phyloP scores from a whole-genome alignment of 2,113 vertebrate species.

The Mixornis gularis region DNA sequence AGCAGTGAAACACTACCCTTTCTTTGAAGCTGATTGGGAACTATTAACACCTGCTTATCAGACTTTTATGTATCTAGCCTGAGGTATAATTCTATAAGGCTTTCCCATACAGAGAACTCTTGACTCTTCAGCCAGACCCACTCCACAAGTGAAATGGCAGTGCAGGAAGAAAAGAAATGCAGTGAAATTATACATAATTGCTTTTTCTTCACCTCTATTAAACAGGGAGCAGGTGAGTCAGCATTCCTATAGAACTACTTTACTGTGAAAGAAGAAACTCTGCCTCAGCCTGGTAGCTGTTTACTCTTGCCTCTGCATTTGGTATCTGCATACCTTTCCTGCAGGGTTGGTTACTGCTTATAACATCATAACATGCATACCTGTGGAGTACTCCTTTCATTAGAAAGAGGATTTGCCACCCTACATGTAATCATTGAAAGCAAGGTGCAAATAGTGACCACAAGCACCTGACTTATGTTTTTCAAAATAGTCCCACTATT shows the following conservation, averaged over 20 bases:
- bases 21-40: not conserved
- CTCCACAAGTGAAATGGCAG: not conserved
- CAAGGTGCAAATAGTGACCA: not conserved
- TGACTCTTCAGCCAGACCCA: not conserved
- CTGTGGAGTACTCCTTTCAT: not conserved
- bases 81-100: not conserved
- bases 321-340: not conserved
- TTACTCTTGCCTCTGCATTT: not conserved
- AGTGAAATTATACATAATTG: not conserved
- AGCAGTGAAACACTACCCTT: not conserved
- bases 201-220: not conserved
- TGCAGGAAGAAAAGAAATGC: not conserved
- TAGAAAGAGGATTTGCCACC: not conserved
- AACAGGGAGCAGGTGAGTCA: constrained; percentile 11
- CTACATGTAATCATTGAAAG: not conserved
- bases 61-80: not conserved
- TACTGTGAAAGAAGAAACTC: not conserved
- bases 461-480: not conserved
- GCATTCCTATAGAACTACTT: not conserved
- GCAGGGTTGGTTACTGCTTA: not conserved
- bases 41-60: constrained; percentile 19
- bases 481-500: not conserved
- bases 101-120: not conserved
- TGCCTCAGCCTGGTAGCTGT: not conserved
- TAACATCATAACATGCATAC: not conserved